phyloP scores from a whole-genome alignment of 2,113 vertebrate species.

The Myxocyprinus asiaticus region DNA sequence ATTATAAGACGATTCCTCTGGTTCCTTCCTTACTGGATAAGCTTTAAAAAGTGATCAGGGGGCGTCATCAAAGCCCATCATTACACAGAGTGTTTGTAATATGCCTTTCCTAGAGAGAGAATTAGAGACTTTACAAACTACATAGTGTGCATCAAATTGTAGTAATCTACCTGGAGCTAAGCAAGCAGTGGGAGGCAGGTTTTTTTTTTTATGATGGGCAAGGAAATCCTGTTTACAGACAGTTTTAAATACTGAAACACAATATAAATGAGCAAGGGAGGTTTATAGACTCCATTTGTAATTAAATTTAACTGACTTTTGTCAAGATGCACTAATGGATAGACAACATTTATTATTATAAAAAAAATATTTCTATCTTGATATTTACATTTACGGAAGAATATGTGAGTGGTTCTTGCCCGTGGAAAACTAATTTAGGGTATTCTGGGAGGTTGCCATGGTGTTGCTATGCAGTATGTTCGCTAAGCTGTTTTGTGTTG shows the following conservation, averaged over 20 bases:
- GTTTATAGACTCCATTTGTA: neutral
- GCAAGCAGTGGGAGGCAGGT: conserved; percentile 21
- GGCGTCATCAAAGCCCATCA: conserved; percentile 31
- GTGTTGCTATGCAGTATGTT: too few relatives aligned
- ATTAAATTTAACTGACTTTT: neutral
- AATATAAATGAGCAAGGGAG: conserved; percentile 4
- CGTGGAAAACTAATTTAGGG: too few relatives aligned
- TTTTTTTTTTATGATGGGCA: neutral
- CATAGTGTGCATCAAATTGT: conserved; percentile 4
- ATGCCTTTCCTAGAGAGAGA: conserved; percentile 11
- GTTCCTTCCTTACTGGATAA: conserved; percentile 34
- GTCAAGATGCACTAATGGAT: too few relatives aligned
- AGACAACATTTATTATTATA: too few relatives aligned
- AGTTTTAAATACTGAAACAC: conserved; percentile 25
- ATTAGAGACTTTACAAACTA: conserved; percentile 36
- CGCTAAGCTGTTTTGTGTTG: too few relatives aligned
- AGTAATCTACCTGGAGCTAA: conserved; percentile 22
- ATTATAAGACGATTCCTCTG: conserved; percentile 35
- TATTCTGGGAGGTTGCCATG: too few relatives aligned
- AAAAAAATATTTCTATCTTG: too few relatives aligned
- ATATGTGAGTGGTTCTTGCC: too few relatives aligned
- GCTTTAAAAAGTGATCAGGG: conserved; percentile 37
- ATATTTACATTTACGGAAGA: too few relatives aligned
- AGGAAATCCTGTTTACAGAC: conserved; percentile 29
- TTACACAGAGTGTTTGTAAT: conserved; percentile 42